Evolutionary conservation across 2,888 invertebrate genomes (phyloP).

Genomic region (Drosophila prostipennis): DNA sequence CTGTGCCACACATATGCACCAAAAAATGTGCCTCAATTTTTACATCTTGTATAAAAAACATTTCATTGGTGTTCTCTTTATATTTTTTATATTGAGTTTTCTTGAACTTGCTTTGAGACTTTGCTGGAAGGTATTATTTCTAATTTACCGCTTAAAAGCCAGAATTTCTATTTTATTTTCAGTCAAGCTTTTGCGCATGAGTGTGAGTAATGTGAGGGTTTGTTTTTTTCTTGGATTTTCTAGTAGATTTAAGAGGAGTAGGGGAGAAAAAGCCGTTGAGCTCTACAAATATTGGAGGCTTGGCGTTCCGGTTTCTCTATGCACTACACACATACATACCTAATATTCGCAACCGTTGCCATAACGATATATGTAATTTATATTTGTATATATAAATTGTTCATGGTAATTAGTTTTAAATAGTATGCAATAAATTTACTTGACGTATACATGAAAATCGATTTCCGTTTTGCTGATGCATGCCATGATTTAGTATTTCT

Average conservation of each 20-base stretch:
- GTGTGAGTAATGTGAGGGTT: constrained; percentile 18
- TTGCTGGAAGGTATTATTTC: constrained; percentile 63
- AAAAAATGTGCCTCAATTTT: constrained; percentile 53
- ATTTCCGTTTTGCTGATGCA: constrained; percentile 33
- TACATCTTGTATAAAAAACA: constrained; percentile 53
- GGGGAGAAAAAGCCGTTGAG: constrained; percentile 46
- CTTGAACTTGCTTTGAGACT: constrained; percentile 52
- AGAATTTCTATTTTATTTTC: constrained; percentile 50
- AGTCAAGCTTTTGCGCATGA: constrained; percentile 71
- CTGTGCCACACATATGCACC: constrained; percentile 25
- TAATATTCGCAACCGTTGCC: constrained; percentile 59
- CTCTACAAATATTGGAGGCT: constrained; percentile 51
- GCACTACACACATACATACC: constrained; percentile 64
- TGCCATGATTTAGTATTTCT: constrained; percentile 45
- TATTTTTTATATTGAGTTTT: constrained; percentile 27
- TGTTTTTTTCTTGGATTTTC: constrained; percentile 1
- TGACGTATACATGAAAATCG: constrained; percentile 73
- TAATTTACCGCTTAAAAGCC: constrained; percentile 60
- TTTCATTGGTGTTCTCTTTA: constrained; percentile 38
- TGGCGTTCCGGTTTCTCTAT: constrained; percentile 44
- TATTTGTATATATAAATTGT: constrained; percentile 42
- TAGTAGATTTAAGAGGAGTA: constrained; percentile 24
- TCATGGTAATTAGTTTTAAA: constrained; percentile 49
- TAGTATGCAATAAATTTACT: constrained; percentile 68
- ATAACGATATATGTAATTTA: constrained; percentile 40